Percentiles rank a stretch among this genome's conserved stretches.
Conservation (phyloP, 2,797 vertebrate species). For the Neosilurus mollespiculum region DNA sequence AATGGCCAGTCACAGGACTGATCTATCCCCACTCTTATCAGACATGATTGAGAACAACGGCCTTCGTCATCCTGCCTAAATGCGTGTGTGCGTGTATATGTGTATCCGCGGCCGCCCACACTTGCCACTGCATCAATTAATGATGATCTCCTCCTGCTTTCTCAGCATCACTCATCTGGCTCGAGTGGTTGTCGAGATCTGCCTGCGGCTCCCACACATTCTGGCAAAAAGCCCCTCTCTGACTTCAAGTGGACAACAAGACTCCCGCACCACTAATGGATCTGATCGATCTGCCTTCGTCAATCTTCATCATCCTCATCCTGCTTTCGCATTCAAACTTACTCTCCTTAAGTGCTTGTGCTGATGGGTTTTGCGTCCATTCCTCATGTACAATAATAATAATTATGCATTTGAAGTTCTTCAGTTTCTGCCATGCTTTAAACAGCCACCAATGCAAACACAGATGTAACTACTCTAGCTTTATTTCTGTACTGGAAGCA, state of each 20-base stretch:
- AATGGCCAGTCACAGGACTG: conserved; percentile 33
- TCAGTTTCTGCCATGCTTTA: background rate
- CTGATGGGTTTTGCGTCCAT: conserved; percentile 5
- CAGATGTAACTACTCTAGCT: background rate
- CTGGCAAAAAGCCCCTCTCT: conserved; percentile 52
- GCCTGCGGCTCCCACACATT: conserved; percentile 57
- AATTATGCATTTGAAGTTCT: background rate
- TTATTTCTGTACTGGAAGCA: background rate
- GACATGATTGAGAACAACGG: conserved; percentile 43
- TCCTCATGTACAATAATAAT: background rate
- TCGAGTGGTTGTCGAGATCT: conserved; percentile 50
- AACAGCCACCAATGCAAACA: background rate
- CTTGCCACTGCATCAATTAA: conserved; percentile 63
- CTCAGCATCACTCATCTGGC: conserved; percentile 59
- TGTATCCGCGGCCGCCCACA: conserved; percentile 54
- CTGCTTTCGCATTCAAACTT: conserved; percentile 3
- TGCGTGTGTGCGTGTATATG: conserved; percentile 12
- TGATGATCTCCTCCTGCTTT: conserved; percentile 59
- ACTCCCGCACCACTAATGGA: conserved; percentile 51
- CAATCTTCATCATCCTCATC: conserved; percentile 36
- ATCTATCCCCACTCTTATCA: conserved; percentile 46
- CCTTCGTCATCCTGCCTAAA: conserved; percentile 47
- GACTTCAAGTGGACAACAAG: conserved; percentile 54
- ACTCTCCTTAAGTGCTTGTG: conserved; percentile 10
- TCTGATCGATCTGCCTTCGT: conserved; percentile 28